Conservation (phyloP, 1,140 invertebrate species). For the Sycobia sp. region DNA sequence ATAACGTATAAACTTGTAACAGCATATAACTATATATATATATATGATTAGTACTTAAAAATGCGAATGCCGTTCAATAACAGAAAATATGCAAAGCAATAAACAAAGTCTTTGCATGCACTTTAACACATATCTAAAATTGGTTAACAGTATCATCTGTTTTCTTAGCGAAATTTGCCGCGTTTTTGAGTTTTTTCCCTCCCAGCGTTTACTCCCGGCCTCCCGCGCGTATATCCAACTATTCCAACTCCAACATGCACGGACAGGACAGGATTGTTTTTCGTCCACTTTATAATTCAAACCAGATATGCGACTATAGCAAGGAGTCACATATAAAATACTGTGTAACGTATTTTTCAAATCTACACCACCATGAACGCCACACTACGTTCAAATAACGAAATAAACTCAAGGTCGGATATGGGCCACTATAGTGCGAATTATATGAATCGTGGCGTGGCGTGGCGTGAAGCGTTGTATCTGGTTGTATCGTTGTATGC, state of each 20-base stretch:
- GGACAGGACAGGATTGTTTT: background rate
- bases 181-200: constrained; percentile 8
- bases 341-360: constrained; percentile 32
- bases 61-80: background rate
- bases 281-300: no score
- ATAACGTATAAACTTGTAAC: constrained; percentile 11
- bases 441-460: no score
- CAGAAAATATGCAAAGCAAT: background rate
- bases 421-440: no score
- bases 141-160: background rate
- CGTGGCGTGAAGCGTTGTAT: no score
- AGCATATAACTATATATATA: no score
- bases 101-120: background rate
- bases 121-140: background rate
- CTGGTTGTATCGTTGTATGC: no score
- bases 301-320: no score
- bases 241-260: constrained; percentile 1
- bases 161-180: constrained; percentile 1
- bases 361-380: background rate
- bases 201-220: background rate
- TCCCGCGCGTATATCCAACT: background rate
- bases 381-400: background rate
- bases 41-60: no score
- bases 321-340: no score
- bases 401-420: no score